Evolutionary conservation across 2,888 invertebrate genomes (phyloP), one percentile per base, ranked within the genome.

Genomic region (Clusia tigrina): DNA sequence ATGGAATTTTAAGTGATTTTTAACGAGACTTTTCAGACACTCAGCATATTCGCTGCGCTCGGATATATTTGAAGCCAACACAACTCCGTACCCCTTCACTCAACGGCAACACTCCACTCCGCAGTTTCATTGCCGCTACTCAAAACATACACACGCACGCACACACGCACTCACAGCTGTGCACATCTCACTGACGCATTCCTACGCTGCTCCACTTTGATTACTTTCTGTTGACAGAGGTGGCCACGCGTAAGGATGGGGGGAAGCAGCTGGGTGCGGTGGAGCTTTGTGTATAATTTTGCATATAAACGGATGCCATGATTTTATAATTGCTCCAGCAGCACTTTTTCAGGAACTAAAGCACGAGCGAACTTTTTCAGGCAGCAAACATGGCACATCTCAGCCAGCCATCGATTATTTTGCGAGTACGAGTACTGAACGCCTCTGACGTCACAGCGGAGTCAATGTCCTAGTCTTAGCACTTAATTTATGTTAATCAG

Each of bases 1-100:
- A 81, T 81, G 80, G 80, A 79, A 78, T 77, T 81, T 81, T 81
- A 81, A 81, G 81, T 81, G 80, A 81, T 80, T 80, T 80, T 81
- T 81, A 81, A 81, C 80, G 81, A 81, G 80, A 73, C 68, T 75
- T 71, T 66, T 67, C 64, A 63, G 59, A 51, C 51, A 54, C 54
- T 60, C 54, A 56, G 54, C 59, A 53, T 18, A 48, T 48, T 42
- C 42, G 42, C 42, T 42, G n/a, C n/a, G n/a, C n/a, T n/a, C n/a
- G n/a, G n/a, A n/a, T n/a, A n/a, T n/a, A n/a, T n/a, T 32, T 32
- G 32, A 32, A 32, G 32, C 42, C 3, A 6, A 42, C n/a, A 42
- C n/a, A 20, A 3, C 18, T 15, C 18, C 5, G 22, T 22, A 48
- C 20, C 22, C 10, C 3, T n/a, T 42, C 3, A 42, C 3, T 5